Evolutionary conservation across 2,113 vertebrate species (phyloP).

Genomic region (Todiramphus saurophagus): DNA sequence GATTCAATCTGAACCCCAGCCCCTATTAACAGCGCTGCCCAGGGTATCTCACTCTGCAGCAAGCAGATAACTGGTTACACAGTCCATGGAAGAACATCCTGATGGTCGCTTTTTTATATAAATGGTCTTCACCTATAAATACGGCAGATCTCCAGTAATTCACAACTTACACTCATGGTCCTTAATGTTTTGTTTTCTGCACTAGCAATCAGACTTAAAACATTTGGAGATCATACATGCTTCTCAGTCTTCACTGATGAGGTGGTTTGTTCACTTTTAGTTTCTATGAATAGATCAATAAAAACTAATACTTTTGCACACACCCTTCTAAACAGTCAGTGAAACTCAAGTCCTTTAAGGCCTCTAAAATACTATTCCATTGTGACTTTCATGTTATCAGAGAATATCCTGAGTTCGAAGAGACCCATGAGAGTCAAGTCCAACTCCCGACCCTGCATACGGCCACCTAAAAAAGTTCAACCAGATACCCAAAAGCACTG

Average conservation of each 20-base stretch:
- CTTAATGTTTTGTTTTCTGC: neutral
- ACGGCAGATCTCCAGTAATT: neutral
- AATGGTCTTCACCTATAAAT: neutral
- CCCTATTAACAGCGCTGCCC: neutral
- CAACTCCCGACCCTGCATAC: neutral
- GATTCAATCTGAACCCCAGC: neutral
- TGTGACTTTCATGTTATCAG: neutral
- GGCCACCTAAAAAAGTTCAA: neutral
- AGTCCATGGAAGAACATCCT: neutral
- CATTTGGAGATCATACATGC: neutral
- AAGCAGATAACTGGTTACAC: neutral
- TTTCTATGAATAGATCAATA: neutral
- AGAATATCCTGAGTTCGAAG: neutral
- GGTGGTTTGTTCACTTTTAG: neutral
- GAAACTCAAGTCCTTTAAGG: neutral
- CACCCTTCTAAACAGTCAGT: fast-evolving
- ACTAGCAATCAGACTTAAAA: neutral
- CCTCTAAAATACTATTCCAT: neutral
- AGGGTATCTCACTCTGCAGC: neutral
- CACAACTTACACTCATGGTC: neutral
- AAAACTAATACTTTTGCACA: neutral
- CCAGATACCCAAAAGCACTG: neutral
- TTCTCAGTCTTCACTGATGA: neutral
- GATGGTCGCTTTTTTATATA: neutral
- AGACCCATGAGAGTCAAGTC: neutral